These are phyloP conservation scores for Myotis pilosus DNA, from an alignment of 2,797 vertebrate species.

Conservation along the genomic window DNA sequence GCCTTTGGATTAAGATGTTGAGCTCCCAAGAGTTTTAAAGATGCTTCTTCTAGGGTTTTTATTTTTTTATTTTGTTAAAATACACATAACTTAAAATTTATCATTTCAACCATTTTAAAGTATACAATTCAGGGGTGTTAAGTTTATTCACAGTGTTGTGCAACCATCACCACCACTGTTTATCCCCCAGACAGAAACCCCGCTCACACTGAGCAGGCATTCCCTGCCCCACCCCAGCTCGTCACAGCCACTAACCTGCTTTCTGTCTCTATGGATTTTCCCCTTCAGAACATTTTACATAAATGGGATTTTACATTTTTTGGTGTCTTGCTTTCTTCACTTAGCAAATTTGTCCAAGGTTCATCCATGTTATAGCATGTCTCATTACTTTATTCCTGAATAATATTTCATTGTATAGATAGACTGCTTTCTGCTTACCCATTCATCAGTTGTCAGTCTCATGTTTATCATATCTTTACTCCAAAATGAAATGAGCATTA, in stretches of 20 bases:
- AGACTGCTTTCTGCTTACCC: neutral
- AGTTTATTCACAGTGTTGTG: neutral
- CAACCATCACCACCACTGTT: neutral
- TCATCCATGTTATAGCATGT: neutral
- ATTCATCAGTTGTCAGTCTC: neutral
- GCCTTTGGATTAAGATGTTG: slow-evolving; percentile 9
- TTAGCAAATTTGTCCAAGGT: neutral
- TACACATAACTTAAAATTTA: neutral
- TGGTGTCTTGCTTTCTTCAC: neutral
- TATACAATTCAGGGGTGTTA: neutral
- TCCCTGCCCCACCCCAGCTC: neutral
- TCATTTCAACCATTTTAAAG: neutral
- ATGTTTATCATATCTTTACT: slow-evolving; percentile 12
- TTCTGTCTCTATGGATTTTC: neutral
- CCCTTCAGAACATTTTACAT: neutral
- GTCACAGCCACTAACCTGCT: neutral
- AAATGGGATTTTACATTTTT: neutral
- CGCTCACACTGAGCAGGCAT: neutral
- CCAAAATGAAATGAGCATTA: neutral
- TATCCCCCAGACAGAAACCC: neutral
- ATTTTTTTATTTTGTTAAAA: slow-evolving; percentile 17
- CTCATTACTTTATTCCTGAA: neutral
- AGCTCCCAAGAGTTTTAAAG: slow-evolving; percentile 4
- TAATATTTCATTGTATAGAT: no score
- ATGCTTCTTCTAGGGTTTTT: neutral